Conservation (phyloP, 2,113 vertebrate species). For the Heterochromis multidens region DNA sequence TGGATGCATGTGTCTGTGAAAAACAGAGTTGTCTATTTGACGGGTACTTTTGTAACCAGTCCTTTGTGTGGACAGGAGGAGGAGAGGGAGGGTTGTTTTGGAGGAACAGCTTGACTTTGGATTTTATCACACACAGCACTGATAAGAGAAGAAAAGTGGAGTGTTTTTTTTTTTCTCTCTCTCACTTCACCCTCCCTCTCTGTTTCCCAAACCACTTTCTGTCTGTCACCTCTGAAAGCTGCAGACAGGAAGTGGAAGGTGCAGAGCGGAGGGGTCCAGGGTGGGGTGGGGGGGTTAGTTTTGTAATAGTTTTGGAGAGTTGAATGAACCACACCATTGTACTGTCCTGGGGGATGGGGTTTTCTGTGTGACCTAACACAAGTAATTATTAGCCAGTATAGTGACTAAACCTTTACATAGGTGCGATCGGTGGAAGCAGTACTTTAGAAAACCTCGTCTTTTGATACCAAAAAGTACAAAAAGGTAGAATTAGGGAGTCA, state of each 20-base stretch:
- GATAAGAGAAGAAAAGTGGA: conserved; percentile 51
- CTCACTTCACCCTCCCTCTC: conserved; percentile 6
- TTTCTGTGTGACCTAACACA: neutral
- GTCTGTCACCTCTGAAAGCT: conserved; percentile 30
- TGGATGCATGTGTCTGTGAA: neutral
- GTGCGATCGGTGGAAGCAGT: neutral
- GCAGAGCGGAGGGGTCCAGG: neutral
- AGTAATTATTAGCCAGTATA: neutral
- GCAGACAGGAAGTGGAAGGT: neutral
- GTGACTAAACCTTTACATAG: neutral
- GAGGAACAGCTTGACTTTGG: conserved; percentile 32
- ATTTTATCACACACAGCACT: conserved; percentile 36
- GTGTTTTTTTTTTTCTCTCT: neutral
- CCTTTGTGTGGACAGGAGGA: neutral
- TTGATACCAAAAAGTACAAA: neutral
- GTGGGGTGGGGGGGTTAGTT: neutral
- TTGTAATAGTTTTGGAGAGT: conserved; percentile 3
- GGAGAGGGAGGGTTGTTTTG: neutral
- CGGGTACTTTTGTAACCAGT: neutral
- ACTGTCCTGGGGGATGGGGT: neutral
- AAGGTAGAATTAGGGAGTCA: neutral
- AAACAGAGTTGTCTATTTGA: neutral
- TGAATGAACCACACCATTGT: conserved; percentile 18
- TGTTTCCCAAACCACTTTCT: conserved; percentile 8
- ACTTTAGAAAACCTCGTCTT: conserved; percentile 7